phyloP scores from a whole-genome alignment of 92 coral and sea anemone species.

The Palythoa heliodiscus region DNA sequence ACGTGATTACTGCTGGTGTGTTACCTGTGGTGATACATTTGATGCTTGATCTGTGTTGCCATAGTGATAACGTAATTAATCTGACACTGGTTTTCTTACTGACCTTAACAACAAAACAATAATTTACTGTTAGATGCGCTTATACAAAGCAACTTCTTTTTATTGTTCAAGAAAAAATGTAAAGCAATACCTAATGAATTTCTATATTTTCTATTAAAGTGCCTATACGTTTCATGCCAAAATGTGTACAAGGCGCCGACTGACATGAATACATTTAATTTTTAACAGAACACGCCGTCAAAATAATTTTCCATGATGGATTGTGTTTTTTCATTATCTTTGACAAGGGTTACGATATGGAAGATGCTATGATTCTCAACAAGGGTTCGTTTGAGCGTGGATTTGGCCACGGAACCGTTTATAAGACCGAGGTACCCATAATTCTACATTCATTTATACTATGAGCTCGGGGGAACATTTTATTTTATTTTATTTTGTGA shows the following conservation, averaged over 20 bases:
- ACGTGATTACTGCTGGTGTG: constrained; percentile 71
- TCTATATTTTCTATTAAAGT: too few species aligned
- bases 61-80: constrained; percentile 63
- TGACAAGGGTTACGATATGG: constrained; percentile 95
- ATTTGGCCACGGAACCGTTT: constrained; percentile 96
- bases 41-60: constrained; percentile 43
- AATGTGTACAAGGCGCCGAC: too few species aligned
- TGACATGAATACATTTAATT: too few species aligned
- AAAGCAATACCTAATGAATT: too few species aligned
- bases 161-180: too few species aligned
- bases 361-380: constrained; percentile 97
- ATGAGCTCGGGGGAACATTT: neutral
- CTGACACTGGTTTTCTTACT: constrained; percentile 63
- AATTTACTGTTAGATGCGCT: too few species aligned
- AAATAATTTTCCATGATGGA: too few species aligned
- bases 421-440: constrained; percentile 69
- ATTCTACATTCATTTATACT: neutral
- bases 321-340: neutral
- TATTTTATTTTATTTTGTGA: too few species aligned
- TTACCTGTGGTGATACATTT: constrained; percentile 51
- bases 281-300: too few species aligned
- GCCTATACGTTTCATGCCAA: too few species aligned
- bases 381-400: constrained; percentile 95
- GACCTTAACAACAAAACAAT: neutral
- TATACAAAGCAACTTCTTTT: too few species aligned